Percentiles rank a stretch among this genome's conserved stretches.
These are phyloP conservation scores for Natator depressus DNA, from an alignment of 2,113 vertebrate genomes.

Conservation along the genomic window DNA sequence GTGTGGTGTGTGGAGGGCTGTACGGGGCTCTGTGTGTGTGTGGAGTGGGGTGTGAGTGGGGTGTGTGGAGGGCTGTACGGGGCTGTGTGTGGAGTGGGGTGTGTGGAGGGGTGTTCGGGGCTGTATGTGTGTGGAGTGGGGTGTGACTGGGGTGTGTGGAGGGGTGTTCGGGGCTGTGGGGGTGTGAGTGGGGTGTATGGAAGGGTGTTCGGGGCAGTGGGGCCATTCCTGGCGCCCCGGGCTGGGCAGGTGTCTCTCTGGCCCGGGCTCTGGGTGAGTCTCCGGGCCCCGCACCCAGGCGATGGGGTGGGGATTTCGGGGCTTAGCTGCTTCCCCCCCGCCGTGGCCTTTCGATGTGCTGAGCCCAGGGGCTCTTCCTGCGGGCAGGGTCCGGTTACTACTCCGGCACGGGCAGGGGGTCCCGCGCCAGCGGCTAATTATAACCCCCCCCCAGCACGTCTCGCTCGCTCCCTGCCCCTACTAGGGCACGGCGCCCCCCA, in stretches of 20 bases:
- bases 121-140: no score
- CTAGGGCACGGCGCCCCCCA: constrained; percentile 13
- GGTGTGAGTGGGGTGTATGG: no score
- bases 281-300: no score
- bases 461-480: background rate
- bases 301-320: background rate
- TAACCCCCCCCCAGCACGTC: background rate
- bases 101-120: no score
- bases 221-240: background rate
- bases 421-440: background rate
- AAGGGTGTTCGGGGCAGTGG: no score
- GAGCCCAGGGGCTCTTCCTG: background rate
- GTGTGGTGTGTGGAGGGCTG: no score
- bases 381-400: background rate
- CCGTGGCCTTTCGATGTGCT: background rate
- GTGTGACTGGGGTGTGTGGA: no score
- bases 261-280: background rate
- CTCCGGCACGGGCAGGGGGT: background rate
- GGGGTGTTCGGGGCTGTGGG: no score
- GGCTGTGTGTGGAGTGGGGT: background rate
- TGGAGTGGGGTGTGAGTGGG: no score
- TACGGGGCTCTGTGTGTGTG: no score
- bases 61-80: background rate
- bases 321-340: constrained; percentile 8
- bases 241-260: background rate